Evolutionary conservation across 1,140 invertebrate species (phyloP), one percentile per base, ranked within the genome.

Genomic region (Oryctes rhinoceros): DNA sequence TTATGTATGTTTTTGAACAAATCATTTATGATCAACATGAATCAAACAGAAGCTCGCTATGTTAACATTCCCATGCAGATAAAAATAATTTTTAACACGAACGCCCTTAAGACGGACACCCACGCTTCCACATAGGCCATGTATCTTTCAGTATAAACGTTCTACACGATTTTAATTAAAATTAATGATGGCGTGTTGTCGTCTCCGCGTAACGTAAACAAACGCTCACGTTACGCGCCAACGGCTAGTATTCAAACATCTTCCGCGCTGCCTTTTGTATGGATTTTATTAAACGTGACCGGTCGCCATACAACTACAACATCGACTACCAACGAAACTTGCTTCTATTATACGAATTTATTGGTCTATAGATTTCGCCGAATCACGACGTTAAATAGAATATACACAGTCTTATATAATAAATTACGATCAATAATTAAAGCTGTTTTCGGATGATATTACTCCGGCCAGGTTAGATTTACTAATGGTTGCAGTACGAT

Each of bases 381-480:
- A 59, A 59, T 59, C 53, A 59, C 18, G 53, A 59, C 53, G 18
- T 59, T 59, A 59, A 59, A 59, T 59, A 59, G 53, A 59, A 59
- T 59, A 59, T 59, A 59, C 18, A 59, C 53, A n/a, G 53, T 59
- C 53, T 59, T 59, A 59, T 59, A 59, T 59, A 59, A 59, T 59
- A 59, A 59, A 59, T 59, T 59, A 59, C 53, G 53, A 59, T 18
- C 53, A 15, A 59, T 59, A 59, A 59, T 59, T 59, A 59, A 59
- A 59, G 13, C 53, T 59, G 15, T 59, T 59, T 59, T 59, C 53
- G 53, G 53, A n/a, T 18, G 53, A n/a, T 59, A 59, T 59, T 59
- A 59, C 5, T 44, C 39, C 39, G 39, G 39, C 39, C 39, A 44
- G 39, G 39, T 44, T 44, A 44, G 1, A 44, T 44, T 44, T 44